A percentile compares a stretch with the other conserved stretches of the same genome.
These are phyloP conservation scores for Argyrosomus japonicus DNA, from an alignment of 2,113 vertebrate species.

Conservation along the genomic window DNA sequence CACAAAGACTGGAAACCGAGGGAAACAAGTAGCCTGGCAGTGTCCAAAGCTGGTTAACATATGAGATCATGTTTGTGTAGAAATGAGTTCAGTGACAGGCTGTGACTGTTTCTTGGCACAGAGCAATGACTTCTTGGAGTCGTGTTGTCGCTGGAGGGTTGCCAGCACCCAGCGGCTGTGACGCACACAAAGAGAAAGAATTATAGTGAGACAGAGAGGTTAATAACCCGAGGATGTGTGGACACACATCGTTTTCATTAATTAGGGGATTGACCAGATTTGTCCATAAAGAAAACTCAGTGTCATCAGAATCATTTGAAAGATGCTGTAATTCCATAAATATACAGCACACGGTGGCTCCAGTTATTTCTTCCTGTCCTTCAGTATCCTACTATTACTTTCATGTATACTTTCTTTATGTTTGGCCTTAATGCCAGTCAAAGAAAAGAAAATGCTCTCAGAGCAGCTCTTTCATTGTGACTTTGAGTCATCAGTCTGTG, in stretches of 20 bases:
- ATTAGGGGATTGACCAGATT: background rate
- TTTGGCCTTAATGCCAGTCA: background rate
- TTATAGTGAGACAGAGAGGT: background rate
- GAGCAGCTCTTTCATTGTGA: conserved; percentile 54
- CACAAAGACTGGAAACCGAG: background rate
- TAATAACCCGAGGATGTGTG: background rate
- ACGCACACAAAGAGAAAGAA: background rate
- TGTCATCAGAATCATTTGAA: background rate
- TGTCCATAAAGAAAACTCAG: background rate
- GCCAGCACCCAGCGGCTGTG: background rate
- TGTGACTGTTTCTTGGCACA: background rate
- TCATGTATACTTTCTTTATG: background rate
- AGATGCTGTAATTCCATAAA: background rate
- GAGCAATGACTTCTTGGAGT: background rate
- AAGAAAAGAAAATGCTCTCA: background rate
- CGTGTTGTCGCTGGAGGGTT: background rate
- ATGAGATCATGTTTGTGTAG: no score
- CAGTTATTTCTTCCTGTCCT: background rate
- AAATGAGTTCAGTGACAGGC: no score
- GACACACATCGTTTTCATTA: background rate
- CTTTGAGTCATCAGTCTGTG: conserved; percentile 46
- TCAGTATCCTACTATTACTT: background rate
- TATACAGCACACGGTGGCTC: background rate
- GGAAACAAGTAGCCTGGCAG: background rate
- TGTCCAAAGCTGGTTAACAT: background rate